These are phyloP conservation scores for Aphrophora alni DNA, from an alignment of 2,888 invertebrate genomes.

Conservation along the genomic window DNA sequence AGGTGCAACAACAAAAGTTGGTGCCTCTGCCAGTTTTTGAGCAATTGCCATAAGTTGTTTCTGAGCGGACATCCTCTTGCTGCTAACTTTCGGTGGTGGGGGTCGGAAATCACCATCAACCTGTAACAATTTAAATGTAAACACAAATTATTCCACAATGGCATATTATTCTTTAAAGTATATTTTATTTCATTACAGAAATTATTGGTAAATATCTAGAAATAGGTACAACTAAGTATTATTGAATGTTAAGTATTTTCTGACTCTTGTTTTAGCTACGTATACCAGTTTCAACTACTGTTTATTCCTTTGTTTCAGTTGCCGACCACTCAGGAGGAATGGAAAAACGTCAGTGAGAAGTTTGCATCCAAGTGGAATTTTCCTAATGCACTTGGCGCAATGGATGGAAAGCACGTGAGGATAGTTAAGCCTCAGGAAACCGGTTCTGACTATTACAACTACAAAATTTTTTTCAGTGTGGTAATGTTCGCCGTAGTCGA, in stretches of 20 bases:
- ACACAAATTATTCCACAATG: not conserved
- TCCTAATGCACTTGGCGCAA: constrained; percentile 2
- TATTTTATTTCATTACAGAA: too few species aligned
- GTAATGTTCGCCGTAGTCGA: not conserved
- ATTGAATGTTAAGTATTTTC: too few species aligned
- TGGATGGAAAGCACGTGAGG: too few species aligned
- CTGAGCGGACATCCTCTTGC: constrained; percentile 10
- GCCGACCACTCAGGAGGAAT: not conserved
- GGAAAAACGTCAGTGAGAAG: not conserved
- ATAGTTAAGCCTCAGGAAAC: not conserved
- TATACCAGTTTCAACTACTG: not conserved
- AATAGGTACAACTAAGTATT: not conserved
- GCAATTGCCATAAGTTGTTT: constrained; percentile 24
- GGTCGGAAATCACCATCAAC: constrained; percentile 19
- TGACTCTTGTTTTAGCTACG: too few species aligned
- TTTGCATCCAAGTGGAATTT: constrained; percentile 7
- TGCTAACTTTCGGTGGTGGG: not conserved
- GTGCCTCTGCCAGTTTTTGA: not conserved
- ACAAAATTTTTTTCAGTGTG: not conserved
- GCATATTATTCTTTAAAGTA: not conserved
- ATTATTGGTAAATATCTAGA: not conserved
- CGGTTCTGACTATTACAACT: not conserved
- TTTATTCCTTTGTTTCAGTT: constrained; percentile 13
- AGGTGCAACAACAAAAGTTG: constrained; percentile 3
- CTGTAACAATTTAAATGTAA: constrained; percentile 12